A percentile compares a stretch with the other conserved stretches of the same genome.
These are phyloP conservation scores for Xiphophorus couchianus DNA, from an alignment of 2,113 vertebrate species.

Conservation along the genomic window DNA sequence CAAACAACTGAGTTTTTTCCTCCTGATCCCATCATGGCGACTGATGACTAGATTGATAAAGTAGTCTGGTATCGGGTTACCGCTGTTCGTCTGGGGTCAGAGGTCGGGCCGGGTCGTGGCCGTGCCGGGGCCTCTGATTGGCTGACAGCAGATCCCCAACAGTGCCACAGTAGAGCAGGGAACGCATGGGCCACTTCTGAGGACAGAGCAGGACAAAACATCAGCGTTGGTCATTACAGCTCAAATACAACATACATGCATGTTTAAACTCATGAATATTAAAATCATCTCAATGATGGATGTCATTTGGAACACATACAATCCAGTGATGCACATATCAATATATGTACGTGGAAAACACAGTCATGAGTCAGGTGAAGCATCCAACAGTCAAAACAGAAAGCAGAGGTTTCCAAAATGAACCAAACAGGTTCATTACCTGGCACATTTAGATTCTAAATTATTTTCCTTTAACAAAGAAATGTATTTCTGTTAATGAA, in stretches of 20 bases:
- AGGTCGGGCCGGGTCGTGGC: conserved; percentile 31
- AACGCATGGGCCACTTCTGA: conserved; percentile 91
- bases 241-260: no score
- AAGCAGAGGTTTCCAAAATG: no score
- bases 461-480: not conserved
- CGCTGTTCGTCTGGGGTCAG: conserved; percentile 45
- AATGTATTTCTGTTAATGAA: not conserved
- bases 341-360: no score
- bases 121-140: conserved; percentile 54
- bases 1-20: not conserved
- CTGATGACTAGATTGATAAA: not conserved
- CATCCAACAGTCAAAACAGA: no score
- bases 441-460: not conserved
- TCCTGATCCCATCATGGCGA: not conserved
- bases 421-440: not conserved
- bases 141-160: conserved; percentile 72
- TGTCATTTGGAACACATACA: no score
- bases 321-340: no score
- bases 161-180: conserved; percentile 83
- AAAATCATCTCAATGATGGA: no score
- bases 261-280: no score
- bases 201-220: not conserved
- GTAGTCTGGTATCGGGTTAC: not conserved
- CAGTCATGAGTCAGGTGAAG: no score
- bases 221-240: not conserved